Base-by-base conservation (phyloP, 2,888 invertebrate species). In the Papilio elwesi region DNA sequence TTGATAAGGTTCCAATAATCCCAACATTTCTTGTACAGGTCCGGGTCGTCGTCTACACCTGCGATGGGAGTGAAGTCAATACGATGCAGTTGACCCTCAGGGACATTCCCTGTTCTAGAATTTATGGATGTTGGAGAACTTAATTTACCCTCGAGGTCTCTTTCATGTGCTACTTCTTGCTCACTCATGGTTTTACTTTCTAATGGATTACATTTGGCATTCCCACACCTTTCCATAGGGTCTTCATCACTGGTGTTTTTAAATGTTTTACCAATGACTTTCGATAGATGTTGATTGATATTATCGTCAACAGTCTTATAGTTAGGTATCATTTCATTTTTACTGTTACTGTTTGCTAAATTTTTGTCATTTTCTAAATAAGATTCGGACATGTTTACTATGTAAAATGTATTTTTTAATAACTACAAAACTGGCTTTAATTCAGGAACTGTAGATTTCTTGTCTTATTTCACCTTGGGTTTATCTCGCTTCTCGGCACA, bases 1-100 rank as follows among this genome's bases (percentile, higher is more conserved):
- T 71, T 51, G 11, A 71, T 15, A 11, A 65, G 13, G 13, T 71
- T 71, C 71, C 71, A 71, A 57, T 59, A 71, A 16, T 66, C 71
- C 49, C 48, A 57, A 36, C 71, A 71, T 12, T 71, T 71, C 6
- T 66, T 43, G 11, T 43, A 49, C 16, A 59, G 38, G 0, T 51
- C 71, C 1, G 71, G 66, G 13, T 71, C 66, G 8, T 71, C 71
- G 26, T 71, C 71, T 6, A 43, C 59, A 6, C 71, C 71, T 8
- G 38, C 15, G 16, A 71, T 13, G 16, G 71, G 71, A 5, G 66
- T 71, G 43, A 71, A 71, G 16, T 71, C 71, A 6, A 71, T 13
- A 10, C 59, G 71, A 13, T 49, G 65, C 2, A 66, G 49, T n/a
- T 43, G 12, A 6, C 11, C 36, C 15, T 51, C n/a, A 13, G 36